Percentiles rank a stretch among this genome's conserved stretches.
phyloP scores from a whole-genome alignment of 2,888 invertebrate genomes.

The Itoplectis maculator region DNA sequence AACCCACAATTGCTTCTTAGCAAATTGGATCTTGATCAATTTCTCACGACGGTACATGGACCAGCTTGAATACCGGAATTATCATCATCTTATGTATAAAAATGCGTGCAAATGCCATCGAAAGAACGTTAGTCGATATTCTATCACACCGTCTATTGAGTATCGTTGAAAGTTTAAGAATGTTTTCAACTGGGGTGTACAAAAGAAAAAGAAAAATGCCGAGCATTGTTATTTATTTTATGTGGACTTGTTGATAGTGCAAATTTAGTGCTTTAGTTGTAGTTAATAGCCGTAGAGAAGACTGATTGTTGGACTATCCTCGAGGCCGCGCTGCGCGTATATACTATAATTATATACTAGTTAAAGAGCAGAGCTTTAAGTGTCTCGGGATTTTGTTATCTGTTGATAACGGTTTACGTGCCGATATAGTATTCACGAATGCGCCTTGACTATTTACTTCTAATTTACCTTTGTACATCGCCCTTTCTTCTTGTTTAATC shows the following conservation, averaged over 20 bases:
- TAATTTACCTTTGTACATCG: conserved; percentile 13
- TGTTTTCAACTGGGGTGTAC: conserved; percentile 12
- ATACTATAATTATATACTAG: conserved; percentile 40
- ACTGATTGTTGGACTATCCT: conserved; percentile 51
- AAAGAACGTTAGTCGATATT: too few species aligned
- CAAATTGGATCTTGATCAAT: conserved; percentile 77
- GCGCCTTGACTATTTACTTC: conserved; percentile 2
- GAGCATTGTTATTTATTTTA: conserved; percentile 51
- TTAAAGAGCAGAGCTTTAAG: conserved; percentile 1
- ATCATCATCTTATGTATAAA: not conserved
- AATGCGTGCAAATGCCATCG: not conserved
- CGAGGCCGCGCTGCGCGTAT: conserved; percentile 39
- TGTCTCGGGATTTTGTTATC: not conserved
- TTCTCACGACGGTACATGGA: conserved; percentile 78
- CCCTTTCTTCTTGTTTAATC: not conserved
- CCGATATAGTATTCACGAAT: not conserved
- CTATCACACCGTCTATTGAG: not conserved
- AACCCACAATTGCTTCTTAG: conserved; percentile 75
- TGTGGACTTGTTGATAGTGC: not conserved
- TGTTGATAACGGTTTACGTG: not conserved
- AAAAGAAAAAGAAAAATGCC: conserved; percentile 39
- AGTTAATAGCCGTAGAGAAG: conserved; percentile 24
- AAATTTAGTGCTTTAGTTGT: not conserved
- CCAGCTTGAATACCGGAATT: conserved; percentile 69
- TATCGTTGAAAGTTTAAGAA: conserved; percentile 19